Percentiles rank a stretch among this genome's conserved stretches.
These are phyloP conservation scores for Pantherophis alleghaniensis DNA, from an alignment of 2,797 vertebrate species.

Conservation along the genomic window DNA sequence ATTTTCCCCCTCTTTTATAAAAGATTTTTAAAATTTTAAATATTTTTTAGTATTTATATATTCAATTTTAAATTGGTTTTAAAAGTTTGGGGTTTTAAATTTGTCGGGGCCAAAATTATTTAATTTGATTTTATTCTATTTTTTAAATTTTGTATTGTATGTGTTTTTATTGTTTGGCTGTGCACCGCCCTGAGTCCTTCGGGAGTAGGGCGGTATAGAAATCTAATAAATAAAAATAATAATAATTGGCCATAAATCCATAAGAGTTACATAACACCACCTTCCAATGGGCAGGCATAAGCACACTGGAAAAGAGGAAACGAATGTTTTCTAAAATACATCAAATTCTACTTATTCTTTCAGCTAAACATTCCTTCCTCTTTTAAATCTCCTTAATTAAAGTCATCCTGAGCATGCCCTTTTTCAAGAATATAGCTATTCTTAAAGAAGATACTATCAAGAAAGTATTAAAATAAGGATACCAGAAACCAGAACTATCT, in stretches of 20 bases:
- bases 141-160: too few relatives aligned
- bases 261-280: background rate
- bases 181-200: too few relatives aligned
- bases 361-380: slow-evolving; percentile 2
- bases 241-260: background rate
- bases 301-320: background rate
- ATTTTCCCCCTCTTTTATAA: too few relatives aligned
- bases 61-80: too few relatives aligned
- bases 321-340: background rate
- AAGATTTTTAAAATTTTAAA: too few relatives aligned
- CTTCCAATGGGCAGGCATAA: background rate
- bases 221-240: too few relatives aligned
- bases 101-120: too few relatives aligned
- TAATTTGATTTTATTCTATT: too few relatives aligned
- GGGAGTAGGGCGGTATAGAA: too few relatives aligned
- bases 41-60: too few relatives aligned
- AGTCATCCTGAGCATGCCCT: background rate
- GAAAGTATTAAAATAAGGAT: slow-evolving; percentile 23
- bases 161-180: too few relatives aligned
- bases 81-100: too few relatives aligned
- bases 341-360: background rate
- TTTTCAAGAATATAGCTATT: slow-evolving; percentile 5
- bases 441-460: slow-evolving; percentile 7
- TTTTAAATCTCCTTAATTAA: slow-evolving; percentile 15
- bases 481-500: slow-evolving; percentile 12